phyloP scores from a whole-genome alignment of 2,797 vertebrate species.

The Poecilia velifera region DNA sequence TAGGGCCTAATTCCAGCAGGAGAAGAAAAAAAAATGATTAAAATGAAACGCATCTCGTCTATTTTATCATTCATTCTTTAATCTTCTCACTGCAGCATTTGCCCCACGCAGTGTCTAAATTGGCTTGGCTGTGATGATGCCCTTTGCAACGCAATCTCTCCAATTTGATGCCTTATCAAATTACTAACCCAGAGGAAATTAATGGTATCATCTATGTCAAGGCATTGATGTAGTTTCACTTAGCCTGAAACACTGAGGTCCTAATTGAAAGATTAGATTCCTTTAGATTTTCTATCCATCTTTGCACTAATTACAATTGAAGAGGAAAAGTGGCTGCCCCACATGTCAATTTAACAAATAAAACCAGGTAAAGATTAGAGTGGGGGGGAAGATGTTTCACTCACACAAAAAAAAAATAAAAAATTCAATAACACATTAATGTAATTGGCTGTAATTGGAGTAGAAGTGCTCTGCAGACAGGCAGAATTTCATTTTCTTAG shows the following conservation, averaged over 20 bases:
- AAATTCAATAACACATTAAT: conserved; percentile 60
- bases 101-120: conserved; percentile 70
- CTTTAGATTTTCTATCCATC: conserved; percentile 74
- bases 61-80: conserved; percentile 57
- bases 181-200: conserved; percentile 82
- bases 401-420: conserved; percentile 43
- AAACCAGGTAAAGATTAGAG: conserved; percentile 56
- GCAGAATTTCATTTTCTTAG: conserved; percentile 49
- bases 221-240: conserved; percentile 80
- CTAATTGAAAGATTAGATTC: conserved; percentile 83
- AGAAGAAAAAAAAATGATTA: conserved; percentile 38
- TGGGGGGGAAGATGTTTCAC: conserved; percentile 33
- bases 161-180: conserved; percentile 81
- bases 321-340: conserved; percentile 53
- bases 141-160: conserved; percentile 79
- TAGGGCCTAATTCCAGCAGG: conserved; percentile 26
- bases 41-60: conserved; percentile 49
- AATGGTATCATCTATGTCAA: conserved; percentile 79
- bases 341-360: conserved; percentile 70
- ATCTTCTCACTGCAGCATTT: conserved; percentile 53
- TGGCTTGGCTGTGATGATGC: conserved; percentile 76
- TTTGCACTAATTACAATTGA: conserved; percentile 71
- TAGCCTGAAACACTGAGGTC: conserved; percentile 78
- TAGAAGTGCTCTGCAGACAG: conserved; percentile 48
- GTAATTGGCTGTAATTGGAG: conserved; percentile 58